Base-by-base conservation (phyloP, 2,797 vertebrate species). In the Eidolon dupreanum region DNA sequence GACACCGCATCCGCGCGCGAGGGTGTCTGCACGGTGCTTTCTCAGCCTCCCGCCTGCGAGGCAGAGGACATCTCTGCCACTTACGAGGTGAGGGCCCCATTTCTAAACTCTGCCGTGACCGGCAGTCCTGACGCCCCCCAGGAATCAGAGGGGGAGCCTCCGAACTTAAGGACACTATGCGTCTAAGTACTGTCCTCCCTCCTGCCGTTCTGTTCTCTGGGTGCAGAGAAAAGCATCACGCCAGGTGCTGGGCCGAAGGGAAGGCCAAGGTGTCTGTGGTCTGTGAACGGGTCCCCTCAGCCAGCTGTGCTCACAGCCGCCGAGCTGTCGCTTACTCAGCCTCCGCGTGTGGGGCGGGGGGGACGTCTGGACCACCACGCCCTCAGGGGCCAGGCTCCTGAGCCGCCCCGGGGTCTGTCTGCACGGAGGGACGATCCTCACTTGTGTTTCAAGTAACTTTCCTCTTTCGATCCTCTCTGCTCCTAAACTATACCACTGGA, bases 1-100 rank as follows among this genome's bases (percentile, higher is more conserved):
- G 6, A 66, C 33, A 22, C 0, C 0, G 28, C 0, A 2, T 4
- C 41, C 3, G 5, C 3, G 5, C 49, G 2, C 10, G 26, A 26
- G 17, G 1, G 3, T 19, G 46, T 31, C 46, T 28, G 20, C 51
- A 13, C 3, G 8, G 5, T 17, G 17, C 26, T 24, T 31, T 12
- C 20, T 41, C 51, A 28, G 11, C 11, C 28, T 88, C 46, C 65
- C 31, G 49, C 17, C 46, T n/a, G 26, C 28, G 33, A 24, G 26
- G 33, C 6, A 16, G 43, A 49, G 33, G 7, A 28, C 0, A 1
- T 4, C 20, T 36, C 38, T 70, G 19, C 17, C 11, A 17, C 66
- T 22, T 17, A 20, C 22, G 1, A 66, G 20, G 22, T 31, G 3
- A 41, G 0, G 8, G 20, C 5, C 33, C 28, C 3, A 2, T 2